Base-by-base conservation (phyloP, 2,888 invertebrate species). In the Chesias legatella region DNA sequence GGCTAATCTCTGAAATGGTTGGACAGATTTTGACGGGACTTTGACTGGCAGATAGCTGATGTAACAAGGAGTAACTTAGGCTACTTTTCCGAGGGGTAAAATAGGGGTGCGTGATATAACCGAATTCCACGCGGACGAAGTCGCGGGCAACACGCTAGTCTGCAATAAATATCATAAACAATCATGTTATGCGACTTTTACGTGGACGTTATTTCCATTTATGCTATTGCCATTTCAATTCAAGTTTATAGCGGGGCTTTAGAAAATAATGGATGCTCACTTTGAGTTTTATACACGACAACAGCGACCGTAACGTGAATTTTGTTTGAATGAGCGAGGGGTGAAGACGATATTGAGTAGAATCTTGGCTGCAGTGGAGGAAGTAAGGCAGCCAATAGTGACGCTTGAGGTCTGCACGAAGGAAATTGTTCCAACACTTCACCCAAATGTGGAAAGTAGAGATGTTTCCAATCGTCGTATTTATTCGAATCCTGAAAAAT, bases 381-480 rank as follows among this genome's bases (percentile, higher is more conserved):
- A 21, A 98, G 81, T 67, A 97, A 92, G 0, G 94, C 93, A 22
- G 96, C 90, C 3, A 98, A 88, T 10, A 98, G 78, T 0, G 96
- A 92, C 0, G 96, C 95, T 30, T 93, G 93, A 0, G 97, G 95
- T 47, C 89, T 90, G 7, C 97, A 94, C 0, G 97, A 96, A 1
- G 95, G 94, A 65, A 98, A 97, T 79, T 96, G 94, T 58, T 93
- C 91, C 9, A 98, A 84, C 0, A 97, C 95, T 76, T 97, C 97
- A n/a, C 94, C 85, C 22, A 98, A 84, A 76, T 96, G 94, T 0
- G 98, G 97, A 59, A 92, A 92, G 35, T 93, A 90, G 89, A 93
- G 93, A 66, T 96, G 95, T 49, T 95, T 92, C 98, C 98, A 98
- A 64, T 97, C 96, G 70, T 98, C 97, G 63, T 97, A 97, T 13